Percentiles rank a stretch among this genome's conserved stretches.
These are phyloP conservation scores for Pandemis cinnamomeana DNA, from an alignment of 2,888 invertebrate species.

Conservation along the genomic window DNA sequence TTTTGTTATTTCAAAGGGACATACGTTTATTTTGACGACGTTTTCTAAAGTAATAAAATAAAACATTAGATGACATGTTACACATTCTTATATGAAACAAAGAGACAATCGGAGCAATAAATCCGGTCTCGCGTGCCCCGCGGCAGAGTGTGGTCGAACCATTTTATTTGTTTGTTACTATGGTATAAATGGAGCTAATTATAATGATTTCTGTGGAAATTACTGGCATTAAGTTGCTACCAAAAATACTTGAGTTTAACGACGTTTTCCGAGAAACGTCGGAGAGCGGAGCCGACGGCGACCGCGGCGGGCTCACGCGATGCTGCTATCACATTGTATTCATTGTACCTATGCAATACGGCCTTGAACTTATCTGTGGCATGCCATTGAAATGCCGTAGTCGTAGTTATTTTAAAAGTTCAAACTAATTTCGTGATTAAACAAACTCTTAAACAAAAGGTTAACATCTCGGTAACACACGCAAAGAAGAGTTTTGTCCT, in stretches of 20 bases:
- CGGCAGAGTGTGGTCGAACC: slow-evolving; percentile 65
- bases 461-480: background rate
- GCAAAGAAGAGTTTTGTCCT: background rate
- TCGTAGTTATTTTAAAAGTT: slow-evolving; percentile 29
- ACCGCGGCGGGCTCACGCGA: slow-evolving; percentile 66
- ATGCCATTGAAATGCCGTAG: slow-evolving; percentile 28
- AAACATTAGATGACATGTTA: background rate
- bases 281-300: slow-evolving; percentile 68
- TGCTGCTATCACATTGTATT: slow-evolving; percentile 51
- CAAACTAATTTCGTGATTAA: background rate
- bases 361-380: slow-evolving; percentile 67
- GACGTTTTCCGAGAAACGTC: slow-evolving; percentile 81
- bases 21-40: background rate
- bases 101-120: slow-evolving; percentile 61
- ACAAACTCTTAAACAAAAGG: slow-evolving; percentile 10
- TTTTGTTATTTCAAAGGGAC: background rate
- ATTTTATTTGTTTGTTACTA: slow-evolving; percentile 84
- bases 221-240: slow-evolving; percentile 84
- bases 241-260: slow-evolving; percentile 84
- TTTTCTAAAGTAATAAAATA: background rate
- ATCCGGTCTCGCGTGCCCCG: slow-evolving; percentile 57
- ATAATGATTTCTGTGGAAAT: slow-evolving; percentile 83
- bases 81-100: slow-evolving; percentile 48
- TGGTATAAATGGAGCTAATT: slow-evolving; percentile 82
- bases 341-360: slow-evolving; percentile 49